Percentiles rank a stretch among this genome's conserved stretches.
Conservation (phyloP, 2,113 vertebrate species). For the Clupea harengus region DNA sequence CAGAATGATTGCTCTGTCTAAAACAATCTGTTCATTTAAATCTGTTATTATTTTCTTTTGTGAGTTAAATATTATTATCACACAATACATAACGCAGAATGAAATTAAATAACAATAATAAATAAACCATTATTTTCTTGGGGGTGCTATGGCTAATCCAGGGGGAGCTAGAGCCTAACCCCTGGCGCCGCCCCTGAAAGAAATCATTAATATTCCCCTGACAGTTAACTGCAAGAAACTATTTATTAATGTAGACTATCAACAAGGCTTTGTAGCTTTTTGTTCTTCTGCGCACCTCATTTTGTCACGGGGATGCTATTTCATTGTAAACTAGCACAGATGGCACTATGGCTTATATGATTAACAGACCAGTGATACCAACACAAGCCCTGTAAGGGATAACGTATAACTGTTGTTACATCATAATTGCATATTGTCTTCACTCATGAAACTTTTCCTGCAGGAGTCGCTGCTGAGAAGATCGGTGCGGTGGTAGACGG, state of each 20-base stretch:
- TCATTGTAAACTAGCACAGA: background rate
- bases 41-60: no score
- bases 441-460: background rate
- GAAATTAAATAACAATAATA: no score
- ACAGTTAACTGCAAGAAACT: background rate
- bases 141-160: no score
- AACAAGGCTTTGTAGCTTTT: background rate
- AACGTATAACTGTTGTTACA: no score
- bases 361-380: background rate
- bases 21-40: no score
- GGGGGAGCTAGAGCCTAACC: no score
- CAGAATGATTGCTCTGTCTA: no score
- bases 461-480: slow-evolving; percentile 40
- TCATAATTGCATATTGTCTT: background rate
- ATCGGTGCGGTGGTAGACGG: background rate
- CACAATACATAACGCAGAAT: no score
- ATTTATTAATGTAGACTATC: background rate
- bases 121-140: no score
- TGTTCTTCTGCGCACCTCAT: background rate
- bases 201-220: background rate
- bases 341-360: background rate
- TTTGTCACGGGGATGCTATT: background rate
- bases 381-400: no score
- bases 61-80: no score
- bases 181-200: no score